Base-by-base conservation (phyloP, 2,113 vertebrate genomes). In the Taurulus bubalis region DNA sequence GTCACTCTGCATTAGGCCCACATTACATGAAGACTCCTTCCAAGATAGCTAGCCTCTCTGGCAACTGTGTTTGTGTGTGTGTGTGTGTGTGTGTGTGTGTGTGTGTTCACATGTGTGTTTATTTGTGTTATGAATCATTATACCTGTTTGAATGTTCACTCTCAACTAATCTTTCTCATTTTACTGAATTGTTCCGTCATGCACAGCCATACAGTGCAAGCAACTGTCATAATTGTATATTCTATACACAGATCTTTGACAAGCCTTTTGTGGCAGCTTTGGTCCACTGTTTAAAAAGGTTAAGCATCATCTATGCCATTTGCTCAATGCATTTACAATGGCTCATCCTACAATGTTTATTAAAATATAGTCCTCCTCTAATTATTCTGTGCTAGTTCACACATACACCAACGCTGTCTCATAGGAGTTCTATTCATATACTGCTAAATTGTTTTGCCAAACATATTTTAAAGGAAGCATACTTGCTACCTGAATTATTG, bases 1-100 rank as follows among this genome's bases (percentile, higher is more conserved):
- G 93, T 94, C 94, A 91, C 76, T 85, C 75, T 72, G 74, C 40
- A 89, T 95, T 93, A 95, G 76, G 64, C 74, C 85, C 67, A 79
- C 83, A 26, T 87, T 64, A 78, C 65, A 14, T 90, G 84, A 89
- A 83, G 75, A 83, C 82, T 88, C 78, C 74, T 80, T 90, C 75
- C 72, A 86, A 89, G 86, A 91, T 83, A 86, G 74, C 70, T 45
- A 65, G 77, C n/a, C 85, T 81, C 79, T 69, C 58, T 87, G 79
- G 38, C 30, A n/a, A 47, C 24, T 77, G 28, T 77, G 40, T 67
- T 32, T 65, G 78, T 20, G 38, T 12, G n/a, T 2, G 15, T 30
- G 30, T 82, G 40, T 82, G 26, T 68, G 32, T 85, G 59, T 77
- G 70, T 66, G 58, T 72, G 71, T 79, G 10, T 42, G 64, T 53